A percentile compares a stretch with the other conserved stretches of the same genome.
These are phyloP conservation scores for Brachymystax lenok DNA, from an alignment of 2,797 vertebrate genomes.

Conservation along the genomic window DNA sequence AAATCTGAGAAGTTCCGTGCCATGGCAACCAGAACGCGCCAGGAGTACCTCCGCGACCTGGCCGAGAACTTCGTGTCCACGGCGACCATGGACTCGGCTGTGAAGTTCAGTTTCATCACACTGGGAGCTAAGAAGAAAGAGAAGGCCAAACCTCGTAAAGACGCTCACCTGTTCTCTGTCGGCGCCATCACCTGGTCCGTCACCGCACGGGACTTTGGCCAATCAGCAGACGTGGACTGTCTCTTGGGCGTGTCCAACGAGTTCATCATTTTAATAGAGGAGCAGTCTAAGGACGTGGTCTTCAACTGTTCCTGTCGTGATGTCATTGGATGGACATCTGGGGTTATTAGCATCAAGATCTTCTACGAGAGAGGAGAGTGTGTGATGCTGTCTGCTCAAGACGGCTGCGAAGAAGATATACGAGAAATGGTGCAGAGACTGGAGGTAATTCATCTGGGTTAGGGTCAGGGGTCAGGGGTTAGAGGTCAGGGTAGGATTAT, in stretches of 20 bases:
- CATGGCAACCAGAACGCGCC: slow-evolving; percentile 95
- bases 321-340: slow-evolving; percentile 97
- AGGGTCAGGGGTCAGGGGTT: background rate
- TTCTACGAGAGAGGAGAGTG: slow-evolving; percentile 98
- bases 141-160: slow-evolving; percentile 87
- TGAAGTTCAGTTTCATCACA: slow-evolving; percentile 98
- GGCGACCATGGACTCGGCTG: slow-evolving; percentile 88
- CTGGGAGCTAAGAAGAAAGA: slow-evolving; percentile 96
- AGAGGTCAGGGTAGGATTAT: background rate
- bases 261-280: slow-evolving; percentile 93
- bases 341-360: slow-evolving; percentile 90
- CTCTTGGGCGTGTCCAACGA: slow-evolving; percentile 95
- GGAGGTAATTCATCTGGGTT: slow-evolving; percentile 79
- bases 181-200: slow-evolving; percentile 95
- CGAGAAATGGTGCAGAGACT: slow-evolving; percentile 92
- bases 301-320: slow-evolving; percentile 98
- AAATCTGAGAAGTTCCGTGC: slow-evolving; percentile 97
- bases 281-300: slow-evolving; percentile 92
- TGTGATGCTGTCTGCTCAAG: slow-evolving; percentile 87
- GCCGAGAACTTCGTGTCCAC: slow-evolving; percentile 97
- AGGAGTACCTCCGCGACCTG: slow-evolving; percentile 96
- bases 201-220: slow-evolving; percentile 88
- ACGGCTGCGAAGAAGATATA: slow-evolving; percentile 88
- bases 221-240: slow-evolving; percentile 88
- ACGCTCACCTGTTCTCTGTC: slow-evolving; percentile 87